These are phyloP conservation scores for Chaetoderma sp. DNA, from an alignment of 2,888 invertebrate species.

Conservation along the genomic window DNA sequence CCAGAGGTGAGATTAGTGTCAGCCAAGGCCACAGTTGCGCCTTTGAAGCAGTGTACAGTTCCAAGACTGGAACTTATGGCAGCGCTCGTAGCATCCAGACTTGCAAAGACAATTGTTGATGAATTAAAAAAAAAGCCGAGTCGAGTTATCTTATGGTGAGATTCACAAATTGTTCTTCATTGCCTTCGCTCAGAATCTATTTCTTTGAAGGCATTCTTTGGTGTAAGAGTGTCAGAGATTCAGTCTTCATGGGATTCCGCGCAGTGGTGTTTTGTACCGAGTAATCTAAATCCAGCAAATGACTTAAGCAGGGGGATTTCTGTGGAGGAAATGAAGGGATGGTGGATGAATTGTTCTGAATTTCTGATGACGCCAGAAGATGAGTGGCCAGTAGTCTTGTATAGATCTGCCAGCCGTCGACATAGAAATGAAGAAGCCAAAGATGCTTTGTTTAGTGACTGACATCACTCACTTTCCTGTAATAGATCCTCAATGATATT, in stretches of 20 bases:
- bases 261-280: conserved; percentile 5
- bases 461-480: too few relatives aligned
- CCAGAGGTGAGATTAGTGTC: neutral
- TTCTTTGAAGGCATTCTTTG: neutral
- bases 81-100: neutral
- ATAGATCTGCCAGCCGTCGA: too few relatives aligned
- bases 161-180: conserved; percentile 7
- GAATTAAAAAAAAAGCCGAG: neutral
- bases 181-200: conserved; percentile 5
- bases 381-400: neutral
- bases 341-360: neutral
- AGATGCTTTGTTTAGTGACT: too few relatives aligned
- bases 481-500: neutral
- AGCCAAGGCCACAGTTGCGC: conserved; percentile 9
- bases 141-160: neutral
- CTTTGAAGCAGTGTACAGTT: neutral
- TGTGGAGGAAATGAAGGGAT: too few relatives aligned
- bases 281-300: conserved; percentile 5
- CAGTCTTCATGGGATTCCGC: conserved; percentile 1
- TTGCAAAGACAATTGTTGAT: neutral
- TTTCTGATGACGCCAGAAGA: neutral
- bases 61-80: conserved; percentile 3
- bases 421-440: too few relatives aligned
- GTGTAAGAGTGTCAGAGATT: conserved; percentile 7
- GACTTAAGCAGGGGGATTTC: conserved; percentile 9